Evolutionary conservation across 2,113 vertebrate genomes (phyloP).

Genomic region (Odocoileus hemionus): DNA sequence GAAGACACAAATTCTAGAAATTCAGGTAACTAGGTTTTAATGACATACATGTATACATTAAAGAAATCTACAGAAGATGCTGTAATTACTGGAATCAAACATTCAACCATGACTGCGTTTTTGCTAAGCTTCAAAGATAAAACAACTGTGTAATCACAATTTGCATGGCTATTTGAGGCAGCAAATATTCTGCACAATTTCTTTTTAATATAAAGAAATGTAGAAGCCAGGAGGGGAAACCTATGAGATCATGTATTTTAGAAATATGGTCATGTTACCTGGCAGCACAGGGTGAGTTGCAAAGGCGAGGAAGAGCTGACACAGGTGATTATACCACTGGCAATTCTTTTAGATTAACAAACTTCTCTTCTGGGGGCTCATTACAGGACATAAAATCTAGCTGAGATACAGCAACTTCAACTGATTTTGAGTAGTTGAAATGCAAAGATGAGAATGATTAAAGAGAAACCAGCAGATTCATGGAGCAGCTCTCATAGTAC

Average conservation of each 20-base stretch:
- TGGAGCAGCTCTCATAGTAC: background rate
- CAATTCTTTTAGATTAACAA: background rate
- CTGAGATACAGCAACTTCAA: background rate
- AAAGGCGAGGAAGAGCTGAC: background rate
- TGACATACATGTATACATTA: background rate
- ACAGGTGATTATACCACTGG: background rate
- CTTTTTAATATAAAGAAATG: background rate
- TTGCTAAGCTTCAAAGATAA: background rate
- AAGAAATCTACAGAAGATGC: background rate
- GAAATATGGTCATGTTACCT: background rate
- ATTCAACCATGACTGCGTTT: background rate
- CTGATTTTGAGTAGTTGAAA: background rate
- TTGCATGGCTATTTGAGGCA: background rate
- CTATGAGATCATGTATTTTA: background rate
- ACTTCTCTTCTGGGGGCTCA: background rate
- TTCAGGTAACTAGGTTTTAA: background rate
- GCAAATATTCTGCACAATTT: background rate
- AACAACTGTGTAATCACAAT: background rate
- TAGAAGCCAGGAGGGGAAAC: background rate
- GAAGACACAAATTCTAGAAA: slow-evolving; percentile 16
- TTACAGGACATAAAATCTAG: background rate
- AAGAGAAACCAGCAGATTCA: background rate
- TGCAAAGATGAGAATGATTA: background rate
- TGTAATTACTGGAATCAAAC: background rate
- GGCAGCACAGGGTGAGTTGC: background rate